phyloP scores from a whole-genome alignment of 2,888 invertebrate genomes.

The Xestia c-nigrum region DNA sequence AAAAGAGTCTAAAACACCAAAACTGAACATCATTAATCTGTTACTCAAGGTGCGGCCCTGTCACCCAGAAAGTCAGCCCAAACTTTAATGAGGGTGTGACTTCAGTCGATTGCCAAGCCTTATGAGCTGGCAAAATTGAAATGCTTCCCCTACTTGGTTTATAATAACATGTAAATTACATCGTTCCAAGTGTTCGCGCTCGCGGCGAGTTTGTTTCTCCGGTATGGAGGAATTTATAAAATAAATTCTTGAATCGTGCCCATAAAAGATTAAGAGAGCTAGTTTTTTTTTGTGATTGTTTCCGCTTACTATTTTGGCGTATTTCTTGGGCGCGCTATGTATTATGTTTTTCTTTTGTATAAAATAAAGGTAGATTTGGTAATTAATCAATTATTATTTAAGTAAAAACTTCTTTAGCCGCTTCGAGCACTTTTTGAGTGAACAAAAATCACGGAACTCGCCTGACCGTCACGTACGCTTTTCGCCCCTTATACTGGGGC shows the following conservation, averaged over 20 bases:
- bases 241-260: constrained; percentile 35
- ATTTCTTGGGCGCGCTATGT: background rate
- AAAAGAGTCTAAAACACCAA: background rate
- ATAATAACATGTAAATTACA: constrained; percentile 78
- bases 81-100: constrained; percentile 74
- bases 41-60: constrained; percentile 43
- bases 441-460: too few relatives aligned
- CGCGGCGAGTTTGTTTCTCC: constrained; percentile 10
- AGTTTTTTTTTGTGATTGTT: constrained; percentile 16
- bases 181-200: constrained; percentile 61
- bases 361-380: too few relatives aligned
- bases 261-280: constrained; percentile 26
- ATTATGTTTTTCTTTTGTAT: background rate
- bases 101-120: constrained; percentile 68
- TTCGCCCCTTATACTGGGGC: too few relatives aligned
- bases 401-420: too few relatives aligned
- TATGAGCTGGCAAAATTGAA: constrained; percentile 75
- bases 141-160: constrained; percentile 70
- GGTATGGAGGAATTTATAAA: constrained; percentile 44
- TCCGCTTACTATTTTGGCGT: background rate
- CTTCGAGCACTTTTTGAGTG: too few relatives aligned
- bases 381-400: too few relatives aligned
- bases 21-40: background rate
- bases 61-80: constrained; percentile 51
- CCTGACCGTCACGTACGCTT: too few relatives aligned